Percentiles rank a stretch among this genome's conserved stretches.
These are phyloP conservation scores for Eupsittula cactorum DNA, from an alignment of 2,113 vertebrate species.

Conservation along the genomic window DNA sequence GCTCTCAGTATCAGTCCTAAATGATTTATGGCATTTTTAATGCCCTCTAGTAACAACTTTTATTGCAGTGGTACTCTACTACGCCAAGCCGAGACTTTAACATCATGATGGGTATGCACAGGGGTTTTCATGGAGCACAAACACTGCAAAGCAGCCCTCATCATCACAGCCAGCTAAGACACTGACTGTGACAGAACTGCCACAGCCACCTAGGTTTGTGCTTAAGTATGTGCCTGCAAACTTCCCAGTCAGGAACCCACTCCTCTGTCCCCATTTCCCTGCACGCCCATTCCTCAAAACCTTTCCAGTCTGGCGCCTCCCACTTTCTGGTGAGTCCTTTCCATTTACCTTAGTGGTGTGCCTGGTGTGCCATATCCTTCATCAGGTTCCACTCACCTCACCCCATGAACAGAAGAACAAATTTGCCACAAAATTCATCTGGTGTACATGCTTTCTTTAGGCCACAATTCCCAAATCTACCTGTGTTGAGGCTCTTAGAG, in stretches of 20 bases:
- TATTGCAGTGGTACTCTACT: background rate
- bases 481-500: background rate
- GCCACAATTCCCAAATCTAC: background rate
- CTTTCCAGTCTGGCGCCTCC: background rate
- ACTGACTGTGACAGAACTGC: background rate
- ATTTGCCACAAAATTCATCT: background rate
- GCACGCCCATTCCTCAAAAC: rapidly evolving
- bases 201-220: background rate
- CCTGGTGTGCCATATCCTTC: too few species aligned
- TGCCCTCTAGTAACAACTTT: slow-evolving; percentile 22
- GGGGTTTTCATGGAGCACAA: background rate
- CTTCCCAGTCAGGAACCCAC: background rate
- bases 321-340: background rate
- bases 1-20: background rate
- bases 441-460: rapidly evolving
- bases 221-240: background rate
- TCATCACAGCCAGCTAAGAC: rapidly evolving
- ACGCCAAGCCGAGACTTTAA: rapidly evolving
- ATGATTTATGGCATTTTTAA: background rate
- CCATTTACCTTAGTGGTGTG: background rate
- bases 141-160: rapidly evolving
- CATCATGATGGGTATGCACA: rapidly evolving
- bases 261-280: rapidly evolving
- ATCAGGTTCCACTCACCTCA: background rate
- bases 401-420: background rate